Conservation (phyloP, 2,888 invertebrate species). For the Acleris laterana region DNA sequence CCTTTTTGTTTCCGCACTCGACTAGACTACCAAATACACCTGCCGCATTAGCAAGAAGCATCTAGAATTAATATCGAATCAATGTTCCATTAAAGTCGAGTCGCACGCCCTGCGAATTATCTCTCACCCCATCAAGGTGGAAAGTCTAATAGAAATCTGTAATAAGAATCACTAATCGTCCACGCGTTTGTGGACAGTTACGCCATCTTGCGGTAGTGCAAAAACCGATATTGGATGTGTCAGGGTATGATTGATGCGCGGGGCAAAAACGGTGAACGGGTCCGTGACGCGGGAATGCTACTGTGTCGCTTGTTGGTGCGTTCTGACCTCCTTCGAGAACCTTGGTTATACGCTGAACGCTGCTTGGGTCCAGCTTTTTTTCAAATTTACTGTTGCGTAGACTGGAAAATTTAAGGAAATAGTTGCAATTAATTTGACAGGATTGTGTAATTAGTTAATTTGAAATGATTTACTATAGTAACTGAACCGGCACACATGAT, state of each 20-base stretch:
- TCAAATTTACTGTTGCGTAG: background rate
- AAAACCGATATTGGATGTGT: slow-evolving; percentile 84
- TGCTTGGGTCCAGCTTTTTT: background rate
- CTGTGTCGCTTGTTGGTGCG: slow-evolving; percentile 25
- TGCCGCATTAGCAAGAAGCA: slow-evolving; percentile 39
- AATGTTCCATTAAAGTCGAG: slow-evolving; percentile 77
- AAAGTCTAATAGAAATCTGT: slow-evolving; percentile 83
- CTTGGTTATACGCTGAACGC: slow-evolving; percentile 4
- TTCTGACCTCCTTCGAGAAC: slow-evolving; percentile 24
- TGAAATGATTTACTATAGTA: too few species aligned
- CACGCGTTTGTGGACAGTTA: slow-evolving; percentile 70
- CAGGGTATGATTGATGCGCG: slow-evolving; percentile 81
- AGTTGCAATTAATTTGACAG: too few species aligned
- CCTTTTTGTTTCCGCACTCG: slow-evolving; percentile 50
- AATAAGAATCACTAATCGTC: slow-evolving; percentile 80
- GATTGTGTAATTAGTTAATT: too few species aligned
- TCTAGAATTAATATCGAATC: slow-evolving; percentile 82
- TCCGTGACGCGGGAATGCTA: slow-evolving; percentile 66
- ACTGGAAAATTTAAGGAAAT: background rate
- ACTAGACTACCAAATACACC: slow-evolving; percentile 57
- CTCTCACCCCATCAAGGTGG: slow-evolving; percentile 82
- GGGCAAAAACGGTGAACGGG: slow-evolving; percentile 74
- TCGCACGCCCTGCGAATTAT: slow-evolving; percentile 80
- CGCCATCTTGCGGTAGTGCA: slow-evolving; percentile 65
- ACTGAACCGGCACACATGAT: too few species aligned